Conservation (phyloP, 2,113 vertebrate species). For the Puntigrus tetrazona region DNA sequence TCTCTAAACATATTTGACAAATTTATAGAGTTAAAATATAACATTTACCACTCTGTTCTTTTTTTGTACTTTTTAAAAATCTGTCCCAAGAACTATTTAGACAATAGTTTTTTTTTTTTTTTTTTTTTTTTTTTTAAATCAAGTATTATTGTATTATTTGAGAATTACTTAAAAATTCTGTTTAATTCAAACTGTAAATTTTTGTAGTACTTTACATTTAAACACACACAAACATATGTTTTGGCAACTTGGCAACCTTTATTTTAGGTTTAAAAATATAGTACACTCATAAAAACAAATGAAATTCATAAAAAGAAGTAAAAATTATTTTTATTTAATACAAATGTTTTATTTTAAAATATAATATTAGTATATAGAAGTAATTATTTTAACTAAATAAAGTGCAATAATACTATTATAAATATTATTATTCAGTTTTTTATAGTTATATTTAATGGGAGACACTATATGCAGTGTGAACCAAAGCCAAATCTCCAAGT, state of each 20-base stretch:
- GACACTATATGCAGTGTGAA: no score
- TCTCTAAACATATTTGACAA: not conserved
- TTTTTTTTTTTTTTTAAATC: not conserved
- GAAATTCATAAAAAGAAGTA: no score
- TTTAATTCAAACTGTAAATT: not conserved
- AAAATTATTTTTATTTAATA: not conserved
- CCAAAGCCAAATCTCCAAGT: no score
- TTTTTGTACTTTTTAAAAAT: no score
- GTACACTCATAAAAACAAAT: no score
- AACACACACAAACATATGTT: not conserved
- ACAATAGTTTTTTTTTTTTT: no score
- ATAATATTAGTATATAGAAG: not conserved
- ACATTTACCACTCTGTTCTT: no score
- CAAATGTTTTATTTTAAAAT: not conserved
- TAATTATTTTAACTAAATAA: no score
- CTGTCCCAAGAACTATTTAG: no score
- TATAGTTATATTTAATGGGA: no score
- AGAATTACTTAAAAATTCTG: not conserved
- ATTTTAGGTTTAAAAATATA: not conserved
- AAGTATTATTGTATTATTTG: not conserved
- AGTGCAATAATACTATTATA: no score
- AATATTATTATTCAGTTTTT: no score
- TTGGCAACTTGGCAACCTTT: not conserved
- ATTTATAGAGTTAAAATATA: not conserved
- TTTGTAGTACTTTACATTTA: not conserved